These are phyloP conservation scores for Clusia tigrina DNA, from an alignment of 2,888 invertebrate species.

Conservation along the genomic window DNA sequence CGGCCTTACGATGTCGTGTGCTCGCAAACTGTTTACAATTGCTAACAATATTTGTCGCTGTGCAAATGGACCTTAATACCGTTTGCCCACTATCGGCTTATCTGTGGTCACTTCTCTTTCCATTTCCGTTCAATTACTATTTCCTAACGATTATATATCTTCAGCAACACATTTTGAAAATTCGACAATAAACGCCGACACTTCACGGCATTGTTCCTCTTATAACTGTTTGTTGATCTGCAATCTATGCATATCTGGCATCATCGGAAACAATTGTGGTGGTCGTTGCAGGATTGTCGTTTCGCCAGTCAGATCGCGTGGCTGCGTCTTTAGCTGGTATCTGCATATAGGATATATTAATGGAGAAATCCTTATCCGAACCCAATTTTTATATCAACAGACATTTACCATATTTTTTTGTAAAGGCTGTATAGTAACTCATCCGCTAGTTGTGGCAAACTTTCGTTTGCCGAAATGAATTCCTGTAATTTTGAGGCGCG, in stretches of 20 bases:
- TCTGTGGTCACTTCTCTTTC: conserved; percentile 25
- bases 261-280: no score
- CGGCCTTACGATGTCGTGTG: conserved; percentile 28
- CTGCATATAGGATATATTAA: no score
- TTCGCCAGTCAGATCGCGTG: no score
- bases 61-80: conserved; percentile 32
- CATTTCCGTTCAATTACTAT: conserved; percentile 26
- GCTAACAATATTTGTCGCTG: conserved; percentile 19
- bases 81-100: conserved; percentile 31
- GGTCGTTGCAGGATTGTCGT: no score
- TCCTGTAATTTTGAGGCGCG: no score
- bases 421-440: no score
- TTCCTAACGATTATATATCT: conserved; percentile 30
- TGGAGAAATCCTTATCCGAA: no score
- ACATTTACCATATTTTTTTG: no score
- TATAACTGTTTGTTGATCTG: conserved; percentile 7
- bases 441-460: no score
- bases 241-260: background rate
- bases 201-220: conserved; percentile 8
- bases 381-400: no score
- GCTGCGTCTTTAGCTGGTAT: no score
- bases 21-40: conserved; percentile 24
- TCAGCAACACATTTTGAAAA: conserved; percentile 24
- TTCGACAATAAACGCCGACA: background rate
- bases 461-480: no score